These are phyloP conservation scores for Hipparchia semele DNA, from an alignment of 2,888 invertebrate species.

Conservation along the genomic window DNA sequence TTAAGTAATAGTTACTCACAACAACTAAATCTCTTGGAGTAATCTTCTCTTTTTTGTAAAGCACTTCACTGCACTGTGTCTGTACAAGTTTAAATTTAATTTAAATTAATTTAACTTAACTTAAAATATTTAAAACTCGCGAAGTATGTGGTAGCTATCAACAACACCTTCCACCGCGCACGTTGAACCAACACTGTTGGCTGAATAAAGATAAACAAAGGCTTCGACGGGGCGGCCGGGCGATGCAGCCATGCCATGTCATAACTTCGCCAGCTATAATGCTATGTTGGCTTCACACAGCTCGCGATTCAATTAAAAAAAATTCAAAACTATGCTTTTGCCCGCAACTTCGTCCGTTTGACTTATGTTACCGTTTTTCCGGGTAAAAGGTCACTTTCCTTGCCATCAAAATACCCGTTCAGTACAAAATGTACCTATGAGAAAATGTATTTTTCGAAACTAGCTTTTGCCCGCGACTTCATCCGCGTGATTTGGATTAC, in stretches of 20 bases:
- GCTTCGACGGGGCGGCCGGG: neutral
- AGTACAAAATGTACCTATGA: too few species aligned
- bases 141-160: neutral
- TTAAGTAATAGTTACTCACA: constrained; percentile 2
- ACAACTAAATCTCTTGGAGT: neutral
- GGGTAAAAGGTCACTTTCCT: too few species aligned
- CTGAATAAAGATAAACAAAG: neutral
- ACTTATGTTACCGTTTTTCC: too few species aligned
- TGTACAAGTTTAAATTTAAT: neutral
- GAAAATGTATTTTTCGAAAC: too few species aligned
- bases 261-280: neutral
- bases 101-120: neutral
- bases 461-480: too few species aligned
- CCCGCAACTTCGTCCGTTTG: too few species aligned
- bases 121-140: neutral
- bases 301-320: neutral
- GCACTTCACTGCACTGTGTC: neutral
- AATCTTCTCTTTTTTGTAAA: neutral
- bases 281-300: neutral
- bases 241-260: neutral
- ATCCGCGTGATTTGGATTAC: too few species aligned
- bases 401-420: too few species aligned
- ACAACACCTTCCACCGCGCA: neutral
- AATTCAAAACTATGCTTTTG: too few species aligned
- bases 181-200: neutral